Evolutionary conservation across 2,797 vertebrate species (phyloP).

Genomic region (Megaceryle alcyon): DNA sequence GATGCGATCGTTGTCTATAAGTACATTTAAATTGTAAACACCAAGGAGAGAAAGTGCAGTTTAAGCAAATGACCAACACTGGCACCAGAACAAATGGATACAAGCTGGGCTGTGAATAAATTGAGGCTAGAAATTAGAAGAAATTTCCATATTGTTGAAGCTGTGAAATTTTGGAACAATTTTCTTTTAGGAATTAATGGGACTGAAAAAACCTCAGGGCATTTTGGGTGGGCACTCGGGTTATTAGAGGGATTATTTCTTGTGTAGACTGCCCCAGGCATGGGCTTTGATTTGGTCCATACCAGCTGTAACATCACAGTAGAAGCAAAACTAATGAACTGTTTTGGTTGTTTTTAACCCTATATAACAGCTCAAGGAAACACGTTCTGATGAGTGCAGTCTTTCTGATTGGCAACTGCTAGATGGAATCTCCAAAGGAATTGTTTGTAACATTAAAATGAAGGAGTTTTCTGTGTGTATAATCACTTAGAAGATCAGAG

Average conservation of each 20-base stretch:
- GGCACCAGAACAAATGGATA: neutral
- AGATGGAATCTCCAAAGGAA: constrained; percentile 5
- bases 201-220: neutral
- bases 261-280: neutral
- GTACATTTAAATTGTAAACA: neutral
- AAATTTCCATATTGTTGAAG: neutral
- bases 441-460: constrained; percentile 24
- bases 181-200: neutral
- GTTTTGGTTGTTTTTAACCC: neutral
- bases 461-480: neutral
- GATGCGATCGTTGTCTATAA: rapidly evolving
- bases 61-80: neutral
- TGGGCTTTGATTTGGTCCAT: neutral
- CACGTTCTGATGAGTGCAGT: neutral
- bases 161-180: neutral
- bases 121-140: neutral
- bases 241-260: neutral
- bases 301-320: neutral
- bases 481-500: constrained; percentile 5
- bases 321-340: neutral
- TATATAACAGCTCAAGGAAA: neutral
- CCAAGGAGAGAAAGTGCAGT: neutral
- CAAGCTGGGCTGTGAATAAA: neutral
- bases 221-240: neutral
- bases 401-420: neutral